Evolutionary conservation across 2,113 vertebrate species (phyloP), one percentile per base, ranked within the genome.

Genomic region (Upupa epops): DNA sequence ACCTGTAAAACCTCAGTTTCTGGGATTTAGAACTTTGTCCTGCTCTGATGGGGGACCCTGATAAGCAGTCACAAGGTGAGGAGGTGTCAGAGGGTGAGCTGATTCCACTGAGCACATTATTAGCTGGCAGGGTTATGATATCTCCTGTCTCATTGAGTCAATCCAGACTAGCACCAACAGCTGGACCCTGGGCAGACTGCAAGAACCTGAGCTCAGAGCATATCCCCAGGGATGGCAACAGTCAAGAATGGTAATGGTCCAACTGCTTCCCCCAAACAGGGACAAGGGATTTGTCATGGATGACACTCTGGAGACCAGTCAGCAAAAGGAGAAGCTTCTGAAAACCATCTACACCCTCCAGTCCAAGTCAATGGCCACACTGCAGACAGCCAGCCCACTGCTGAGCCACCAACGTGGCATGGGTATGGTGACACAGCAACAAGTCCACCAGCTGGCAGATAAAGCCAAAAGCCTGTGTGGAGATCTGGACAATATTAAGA

Each of bases 321-420:
- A 93, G 51, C 91, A 89, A 64, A 97, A 97, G 83, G 86, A 97
- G 83, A 95, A 97, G 26, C 95, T 97, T 75, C 81, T 97, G 68
- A 96, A 94, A 76, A 93, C 94, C 8, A 92, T 97, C 83, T 95
- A 95, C n/a, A 89, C 55, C 37, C 91, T 97, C 32, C 96, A 97
- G 64, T 7, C 93, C 48, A 96, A 96, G 59, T 96, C 97, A 11
- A 72, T 69, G 4, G 13, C 73, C 56, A 95, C 84, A 0, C 29
- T 90, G 21, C 96, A 97, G 70, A 61, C 71, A 68, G 80, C 90
- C 31, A 91, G 93, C 68, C 90, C 91, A 0, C 56, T 96, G 58
- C 88, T 97, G 36, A 95, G 90, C 49, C 60, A 64, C 34, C 95
- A 93, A 55, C 2, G 1, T 5, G 95, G 96, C 42, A 77, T 95